Conservation (phyloP, 2,113 vertebrate species). For the Gallinago media region DNA sequence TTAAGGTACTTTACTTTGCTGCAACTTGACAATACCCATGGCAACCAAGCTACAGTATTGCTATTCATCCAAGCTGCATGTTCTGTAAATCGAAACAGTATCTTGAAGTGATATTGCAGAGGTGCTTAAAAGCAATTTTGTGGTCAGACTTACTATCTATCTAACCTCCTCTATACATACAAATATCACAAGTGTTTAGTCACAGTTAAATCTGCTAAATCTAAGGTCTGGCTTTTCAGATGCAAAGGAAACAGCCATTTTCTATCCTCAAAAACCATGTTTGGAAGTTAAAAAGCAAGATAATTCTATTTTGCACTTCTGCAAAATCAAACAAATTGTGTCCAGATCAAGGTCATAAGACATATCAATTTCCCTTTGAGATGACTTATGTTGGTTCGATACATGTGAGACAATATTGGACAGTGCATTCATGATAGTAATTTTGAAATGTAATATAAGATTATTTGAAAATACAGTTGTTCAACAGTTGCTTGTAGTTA, state of each 20-base stretch:
- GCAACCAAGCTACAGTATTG: neutral
- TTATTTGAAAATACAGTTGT: slow-evolving; percentile 16
- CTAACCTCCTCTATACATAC: neutral
- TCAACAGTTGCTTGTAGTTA: slow-evolving; percentile 5
- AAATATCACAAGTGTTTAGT: neutral
- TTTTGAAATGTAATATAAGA: slow-evolving; percentile 52
- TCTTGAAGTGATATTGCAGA: neutral
- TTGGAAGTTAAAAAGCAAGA: slow-evolving; percentile 19
- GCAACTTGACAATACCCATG: neutral
- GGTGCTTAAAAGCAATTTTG: neutral
- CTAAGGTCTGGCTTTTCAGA: neutral
- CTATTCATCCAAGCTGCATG: neutral
- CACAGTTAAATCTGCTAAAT: neutral
- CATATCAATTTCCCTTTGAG: slow-evolving; percentile 31
- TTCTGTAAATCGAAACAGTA: neutral
- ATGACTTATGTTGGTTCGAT: slow-evolving; percentile 15
- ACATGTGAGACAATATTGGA: neutral
- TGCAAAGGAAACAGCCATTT: neutral
- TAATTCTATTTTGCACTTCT: slow-evolving; percentile 52
- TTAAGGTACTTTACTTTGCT: neutral
- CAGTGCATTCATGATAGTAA: slow-evolving; percentile 28
- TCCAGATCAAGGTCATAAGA: slow-evolving; percentile 16
- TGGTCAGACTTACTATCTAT: neutral
- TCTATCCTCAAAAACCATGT: neutral
- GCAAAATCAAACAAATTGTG: slow-evolving; percentile 4